phyloP scores from a whole-genome alignment of 2,888 invertebrate genomes.

The Hemistola chrysoprasaria region DNA sequence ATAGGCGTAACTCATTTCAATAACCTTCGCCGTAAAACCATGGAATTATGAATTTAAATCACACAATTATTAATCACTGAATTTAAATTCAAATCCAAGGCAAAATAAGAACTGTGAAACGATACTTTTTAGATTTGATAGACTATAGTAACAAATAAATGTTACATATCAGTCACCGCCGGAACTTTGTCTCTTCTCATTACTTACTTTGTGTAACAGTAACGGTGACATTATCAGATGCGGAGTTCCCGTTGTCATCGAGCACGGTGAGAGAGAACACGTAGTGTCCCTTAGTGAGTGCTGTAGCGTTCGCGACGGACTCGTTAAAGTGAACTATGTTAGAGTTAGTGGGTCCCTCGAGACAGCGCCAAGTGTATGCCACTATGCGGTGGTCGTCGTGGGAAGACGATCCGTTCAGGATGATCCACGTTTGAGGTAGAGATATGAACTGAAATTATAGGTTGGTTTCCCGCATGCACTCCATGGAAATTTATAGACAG shows the following conservation, averaged over 20 bases:
- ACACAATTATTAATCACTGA: too few relatives aligned
- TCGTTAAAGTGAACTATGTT: constrained; percentile 79
- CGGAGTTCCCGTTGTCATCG: constrained; percentile 92
- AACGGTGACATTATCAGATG: constrained; percentile 86
- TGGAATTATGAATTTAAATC: too few relatives aligned
- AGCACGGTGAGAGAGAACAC: constrained; percentile 90
- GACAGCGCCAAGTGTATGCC: constrained; percentile 92
- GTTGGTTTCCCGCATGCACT: constrained; percentile 17
- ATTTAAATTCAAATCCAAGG: too few relatives aligned
- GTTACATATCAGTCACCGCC: too few relatives aligned
- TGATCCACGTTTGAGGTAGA: constrained; percentile 90
- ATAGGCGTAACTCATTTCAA: too few relatives aligned
- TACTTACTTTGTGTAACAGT: constrained; percentile 92
- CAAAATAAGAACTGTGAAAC: too few relatives aligned
- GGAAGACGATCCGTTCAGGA: constrained; percentile 90
- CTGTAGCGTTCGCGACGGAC: constrained; percentile 89
- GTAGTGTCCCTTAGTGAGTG: constrained; percentile 92
- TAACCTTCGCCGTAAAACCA: too few relatives aligned
- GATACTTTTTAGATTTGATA: too few relatives aligned
- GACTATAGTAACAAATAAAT: too few relatives aligned
- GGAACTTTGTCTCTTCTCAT: too few relatives aligned
- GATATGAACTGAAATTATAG: constrained; percentile 84
- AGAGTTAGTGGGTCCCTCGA: constrained; percentile 86
- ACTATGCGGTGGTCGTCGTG: constrained; percentile 92
- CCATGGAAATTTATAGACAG: constrained; percentile 9